phyloP scores from a whole-genome alignment of 2,113 vertebrate species.

The Campylomormyrus tamandua region DNA sequence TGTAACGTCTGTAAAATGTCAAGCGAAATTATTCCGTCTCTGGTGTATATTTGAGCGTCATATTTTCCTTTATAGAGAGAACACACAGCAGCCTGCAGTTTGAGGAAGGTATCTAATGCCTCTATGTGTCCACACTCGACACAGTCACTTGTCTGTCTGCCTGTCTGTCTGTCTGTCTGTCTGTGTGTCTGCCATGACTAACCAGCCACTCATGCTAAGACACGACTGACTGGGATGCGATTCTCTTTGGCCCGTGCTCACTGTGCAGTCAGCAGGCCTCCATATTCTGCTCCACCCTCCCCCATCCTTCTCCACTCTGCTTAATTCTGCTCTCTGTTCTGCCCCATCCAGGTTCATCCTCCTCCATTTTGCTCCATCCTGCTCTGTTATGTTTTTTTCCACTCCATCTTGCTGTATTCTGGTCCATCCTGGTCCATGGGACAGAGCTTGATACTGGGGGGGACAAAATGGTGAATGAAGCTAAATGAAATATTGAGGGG shows the following conservation, averaged over 20 bases:
- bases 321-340: neutral
- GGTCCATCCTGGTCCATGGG: neutral
- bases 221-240: neutral
- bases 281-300: neutral
- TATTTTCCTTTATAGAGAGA: constrained; percentile 8
- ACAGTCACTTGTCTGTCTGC: neutral
- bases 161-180: neutral
- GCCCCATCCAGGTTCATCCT: neutral
- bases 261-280: neutral
- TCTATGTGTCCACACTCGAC: constrained; percentile 15
- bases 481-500: neutral
- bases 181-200: neutral
- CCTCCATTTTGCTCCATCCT: neutral
- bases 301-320: neutral
- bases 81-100: constrained; percentile 7
- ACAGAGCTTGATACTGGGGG: neutral
- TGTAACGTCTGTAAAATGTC: constrained; percentile 26
- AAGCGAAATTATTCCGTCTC: constrained; percentile 29
- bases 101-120: constrained; percentile 13
- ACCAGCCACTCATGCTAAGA: neutral
- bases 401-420: neutral
- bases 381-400: neutral
- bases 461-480: neutral
- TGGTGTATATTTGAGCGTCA: constrained; percentile 9
- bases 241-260: neutral